Evolutionary conservation across 2,888 invertebrate genomes (phyloP).

Genomic region (Caenorhabditis sulstoni): DNA sequence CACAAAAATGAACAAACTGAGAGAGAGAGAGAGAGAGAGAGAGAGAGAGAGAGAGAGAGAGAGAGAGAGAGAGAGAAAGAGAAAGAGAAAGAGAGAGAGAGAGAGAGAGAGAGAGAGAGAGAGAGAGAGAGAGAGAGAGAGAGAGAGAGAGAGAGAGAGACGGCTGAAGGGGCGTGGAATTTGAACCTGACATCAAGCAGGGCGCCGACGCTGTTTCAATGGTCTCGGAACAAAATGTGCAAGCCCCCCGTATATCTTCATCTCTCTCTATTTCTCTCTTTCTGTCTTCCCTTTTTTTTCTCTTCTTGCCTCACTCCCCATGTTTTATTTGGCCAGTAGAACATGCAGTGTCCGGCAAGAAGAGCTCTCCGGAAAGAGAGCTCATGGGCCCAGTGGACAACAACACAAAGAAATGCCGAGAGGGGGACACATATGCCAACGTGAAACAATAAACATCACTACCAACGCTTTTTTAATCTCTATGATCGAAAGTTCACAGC

Average conservation of each 20-base stretch:
- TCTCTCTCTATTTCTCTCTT: constrained; percentile 10
- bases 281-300: constrained; percentile 18
- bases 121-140: too few species aligned
- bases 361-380: not conserved
- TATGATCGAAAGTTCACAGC: constrained; percentile 13
- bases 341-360: constrained; percentile 1
- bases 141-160: too few species aligned
- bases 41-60: too few species aligned
- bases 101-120: too few species aligned
- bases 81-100: too few species aligned
- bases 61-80: too few species aligned
- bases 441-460: not conserved
- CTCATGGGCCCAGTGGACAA: too few species aligned
- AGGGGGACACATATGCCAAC: too few species aligned
- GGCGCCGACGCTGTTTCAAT: constrained; percentile 30
- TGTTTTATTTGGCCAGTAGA: constrained; percentile 28
- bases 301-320: constrained; percentile 7
- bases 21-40: not conserved
- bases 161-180: not conserved
- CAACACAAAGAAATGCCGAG: too few species aligned
- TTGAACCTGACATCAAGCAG: constrained; percentile 12
- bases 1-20: constrained; percentile 15
- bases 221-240: constrained; percentile 37
- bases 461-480: not conserved
- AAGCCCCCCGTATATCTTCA: constrained; percentile 14